Evolutionary conservation across 2,888 invertebrate species (phyloP), one percentile per base, ranked within the genome.

Genomic region (Cylindroiulus punctatus): DNA sequence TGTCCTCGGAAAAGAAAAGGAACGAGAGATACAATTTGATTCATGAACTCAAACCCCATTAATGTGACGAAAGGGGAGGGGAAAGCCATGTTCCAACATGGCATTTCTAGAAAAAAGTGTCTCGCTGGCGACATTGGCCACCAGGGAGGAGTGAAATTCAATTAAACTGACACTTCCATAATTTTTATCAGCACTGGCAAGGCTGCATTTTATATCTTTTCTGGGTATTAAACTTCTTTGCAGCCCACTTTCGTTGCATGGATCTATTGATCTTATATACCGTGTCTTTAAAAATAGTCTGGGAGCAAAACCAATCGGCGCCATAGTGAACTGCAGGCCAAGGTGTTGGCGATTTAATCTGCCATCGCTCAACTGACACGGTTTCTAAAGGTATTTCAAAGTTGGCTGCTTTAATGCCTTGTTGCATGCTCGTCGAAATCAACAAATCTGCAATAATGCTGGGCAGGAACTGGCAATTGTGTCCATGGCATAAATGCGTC

Each of bases 121-220:
- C 26, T 26, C 3, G n/a, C 8, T 26, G 19, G 26, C 26, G 8
- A 65, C 19, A 65, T 65, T 65, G 19, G 52, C n/a, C 52, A 52
- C 52, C 52, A 52, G 52, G n/a, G 65, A 26, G 65, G 65, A 65
- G 65, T 65, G 26, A 65, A 40, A 40, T 82, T 82, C 82, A 82
- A 82, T 82, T 42, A 82, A 82, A 42, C 10, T 36, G 82, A 40
- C 82, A 82, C 82, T 42, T 82, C 82, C 42, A 82, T 36, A 82
- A 82, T 82, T 82, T 32, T 82, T 82, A 82, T 82, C 82, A 82
- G 82, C 36, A 36, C 42, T 36, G 32, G 82, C 82, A 82, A n/a
- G 82, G 42, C 82, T 82, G 82, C 12, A 82, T 82, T 82, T 82
- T 82, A 82, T 36, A 82, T 82, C 32, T 82, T 82, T 82, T 26